Evolutionary conservation across 2,113 vertebrate species (phyloP).

Genomic region (Neotoma lepida): DNA sequence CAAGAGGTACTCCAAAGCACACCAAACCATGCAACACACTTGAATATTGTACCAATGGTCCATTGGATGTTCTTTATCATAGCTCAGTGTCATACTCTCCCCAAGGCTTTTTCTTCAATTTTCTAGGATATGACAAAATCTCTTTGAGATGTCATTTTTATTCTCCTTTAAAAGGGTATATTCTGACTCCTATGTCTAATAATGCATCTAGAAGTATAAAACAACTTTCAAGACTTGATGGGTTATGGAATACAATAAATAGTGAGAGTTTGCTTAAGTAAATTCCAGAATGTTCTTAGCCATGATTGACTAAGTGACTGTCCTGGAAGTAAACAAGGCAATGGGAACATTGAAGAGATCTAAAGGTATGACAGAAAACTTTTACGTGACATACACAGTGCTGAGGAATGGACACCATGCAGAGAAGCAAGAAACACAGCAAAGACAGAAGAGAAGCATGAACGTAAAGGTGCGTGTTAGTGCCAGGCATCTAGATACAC

Average conservation of each 20-base stretch:
- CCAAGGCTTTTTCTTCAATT: background rate
- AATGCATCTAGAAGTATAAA: conserved; percentile 54
- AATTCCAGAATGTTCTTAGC: conserved; percentile 9
- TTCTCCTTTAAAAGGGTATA: conserved; percentile 19
- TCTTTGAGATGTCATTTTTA: conserved; percentile 20
- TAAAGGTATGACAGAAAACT: background rate
- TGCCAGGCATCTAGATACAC: background rate
- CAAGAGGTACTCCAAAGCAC: conserved; percentile 31
- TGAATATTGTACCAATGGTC: background rate
- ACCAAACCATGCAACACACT: background rate
- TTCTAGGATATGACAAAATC: background rate
- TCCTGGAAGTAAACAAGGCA: background rate
- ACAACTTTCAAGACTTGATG: conserved; percentile 59
- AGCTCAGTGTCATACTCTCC: background rate
- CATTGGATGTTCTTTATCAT: conserved; percentile 10
- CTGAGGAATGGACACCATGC: background rate
- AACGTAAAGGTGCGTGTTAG: background rate
- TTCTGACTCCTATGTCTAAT: conserved; percentile 44
- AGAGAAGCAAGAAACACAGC: background rate
- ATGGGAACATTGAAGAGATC: background rate
- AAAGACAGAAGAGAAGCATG: background rate
- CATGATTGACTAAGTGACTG: background rate
- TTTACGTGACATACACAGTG: background rate
- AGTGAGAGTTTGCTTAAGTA: background rate
- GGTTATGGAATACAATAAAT: conserved; percentile 47